Base-by-base conservation (phyloP, 2,888 invertebrate genomes). In the Epinotia brunnichana region DNA sequence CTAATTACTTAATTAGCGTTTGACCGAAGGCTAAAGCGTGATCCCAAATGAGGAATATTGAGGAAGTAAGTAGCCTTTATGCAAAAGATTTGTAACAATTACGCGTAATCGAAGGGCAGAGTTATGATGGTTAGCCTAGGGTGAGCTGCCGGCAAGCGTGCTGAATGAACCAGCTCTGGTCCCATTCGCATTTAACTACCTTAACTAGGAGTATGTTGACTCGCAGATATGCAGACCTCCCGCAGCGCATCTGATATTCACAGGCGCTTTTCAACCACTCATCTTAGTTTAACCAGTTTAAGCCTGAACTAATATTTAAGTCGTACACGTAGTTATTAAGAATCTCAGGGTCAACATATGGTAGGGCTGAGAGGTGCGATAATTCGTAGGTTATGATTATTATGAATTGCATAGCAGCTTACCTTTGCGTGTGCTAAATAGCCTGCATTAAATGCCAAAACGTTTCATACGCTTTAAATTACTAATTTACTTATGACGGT, bases 341-440 rank as follows among this genome's bases (percentile, higher is more conserved):
- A 44, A 44, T 44, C 13, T 44, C 15, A 15, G 15, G 44, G 4
- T 15, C 44, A 15, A 44, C 15, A 44, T 44, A 44, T 44, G 15
- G 1, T 15, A 44, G 13, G 21, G 44, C 15, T 15, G 44, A 44
- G 13, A 15, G 44, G 15, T 13, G 15, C 3, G 15, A 4, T 13
- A 15, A 3, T 2, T 3, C 41, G 41, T 13, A 41, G 15, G 13
- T 44, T 44, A 24, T 24, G 21, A 24, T 2, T 24, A n/a, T n/a
- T n/a, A 11, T 44, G 15, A 3, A 15, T 44, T 15, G 15, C 44
- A 15, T 44, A 15, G 15, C 13, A 44, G 39, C 39, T 21, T 39
- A 64, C 64, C 64, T 64, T 64, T 41, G 54, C 64, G 64, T 21
- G 53, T 54, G 53, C 54, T 39, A 39, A 53, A 54, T 53, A 53